Evolutionary conservation across 1,140 invertebrate genomes (phyloP), one percentile per base, ranked within the genome.

Genomic region (Lethrus apterus): DNA sequence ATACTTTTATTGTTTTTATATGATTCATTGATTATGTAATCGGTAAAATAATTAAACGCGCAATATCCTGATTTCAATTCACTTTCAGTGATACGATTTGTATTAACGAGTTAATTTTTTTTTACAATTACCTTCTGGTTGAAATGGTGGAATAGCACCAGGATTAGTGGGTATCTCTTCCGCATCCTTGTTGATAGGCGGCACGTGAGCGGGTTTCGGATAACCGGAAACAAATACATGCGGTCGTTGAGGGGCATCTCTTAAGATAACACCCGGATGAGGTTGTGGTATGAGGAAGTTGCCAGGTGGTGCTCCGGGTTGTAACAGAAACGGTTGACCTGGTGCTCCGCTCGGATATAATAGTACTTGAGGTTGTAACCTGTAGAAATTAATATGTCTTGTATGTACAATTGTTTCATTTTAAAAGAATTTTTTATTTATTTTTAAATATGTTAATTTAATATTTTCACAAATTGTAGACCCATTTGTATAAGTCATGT

Each of bases 141-240:
- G n/a, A n/a, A n/a, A n/a, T n/a, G 33, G 38, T 11, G 44, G 33
- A 3, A 34, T 24, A 11, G 19, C 38, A 11, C 23, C 48, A 11
- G 56, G 56, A 54, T 57, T 56, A 7, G 53, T 60, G 13, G 63
- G 63, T 23, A 65, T 57, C 36, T 65, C 63, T 49, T 65, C 63
- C 13, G 63, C 63, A 47, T 65, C 63, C 48, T 63, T 65, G 41
- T 65, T 62, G 31, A 65, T 61, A 32, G 63, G 57, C 14, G 63
- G 63, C 18, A 63, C 53, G 34, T 59, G 53, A 0, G 59, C 58
- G 24, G 60, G 62, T 55, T 58, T 60, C 46, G 62, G 44, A 45
- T 59, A 60, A 30, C 56, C 56, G 7, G 51, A 50, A 2, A 55
- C 50, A 14, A 60, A 57, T 1, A 55, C 41, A 4, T 55, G 52